Base-by-base conservation (phyloP, 2,888 invertebrate genomes). In the Drosophila lutescens region DNA sequence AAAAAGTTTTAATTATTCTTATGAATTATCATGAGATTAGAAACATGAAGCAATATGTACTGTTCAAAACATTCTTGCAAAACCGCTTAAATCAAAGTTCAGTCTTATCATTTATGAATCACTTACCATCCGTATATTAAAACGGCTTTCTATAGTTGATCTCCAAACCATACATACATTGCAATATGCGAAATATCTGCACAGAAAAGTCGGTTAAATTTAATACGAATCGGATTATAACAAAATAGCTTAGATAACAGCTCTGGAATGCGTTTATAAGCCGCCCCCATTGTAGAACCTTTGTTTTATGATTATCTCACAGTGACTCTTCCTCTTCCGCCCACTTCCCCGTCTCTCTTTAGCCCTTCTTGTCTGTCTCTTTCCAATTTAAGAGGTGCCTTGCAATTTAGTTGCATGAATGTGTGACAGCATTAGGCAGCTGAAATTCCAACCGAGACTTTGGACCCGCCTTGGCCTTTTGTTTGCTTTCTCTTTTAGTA, bases 401-500 rank as follows among this genome's bases (percentile, higher is more conserved):
- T 56, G 63, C 72, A 72, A 72, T 71, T 57, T 55, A 32, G 47
- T 56, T 56, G 55, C 63, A 51, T 62, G 50, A 71, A 70, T 53
- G 71, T 72, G 71, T 70, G 70, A 47, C 59, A 59, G 55, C 73
- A 43, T 60, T 51, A 46, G 56, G 43, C 56, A 49, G 30, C 60
- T 74, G 71, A 68, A 66, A 74, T 73, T 73, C 67, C 74, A 73
- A 56, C 56, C 63, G 54, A 60, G 61, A 34, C 71, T 60, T 61
- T 41, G 41, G 43, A 56, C 40, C 58, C 54, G 72, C 71, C 63
- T 73, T 58, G 65, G 74, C 51, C 55, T 59, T 74, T 66, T 73
- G 72, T 73, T 73, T 74, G 61, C 58, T 58, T 69, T 68, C 58
- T 46, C 69, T 41, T 26, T 57, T 26, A 36, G n/a, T 41, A 68